Percentiles rank a stretch among this genome's conserved stretches.
Evolutionary conservation across 2,888 invertebrate species (phyloP).

Genomic region (Axea sp.): DNA sequence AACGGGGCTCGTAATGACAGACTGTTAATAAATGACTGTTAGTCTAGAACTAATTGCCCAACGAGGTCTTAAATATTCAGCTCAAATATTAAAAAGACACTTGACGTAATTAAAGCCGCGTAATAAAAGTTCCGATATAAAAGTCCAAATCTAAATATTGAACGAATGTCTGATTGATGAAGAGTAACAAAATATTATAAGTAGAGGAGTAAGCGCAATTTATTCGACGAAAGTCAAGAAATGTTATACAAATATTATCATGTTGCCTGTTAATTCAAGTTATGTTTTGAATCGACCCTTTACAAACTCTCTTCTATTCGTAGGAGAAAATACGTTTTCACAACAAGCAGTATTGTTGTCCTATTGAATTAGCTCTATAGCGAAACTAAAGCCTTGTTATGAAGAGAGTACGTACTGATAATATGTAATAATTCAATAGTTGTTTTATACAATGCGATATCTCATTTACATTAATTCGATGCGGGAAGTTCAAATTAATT

Average conservation of each 20-base stretch:
- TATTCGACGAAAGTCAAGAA: no score
- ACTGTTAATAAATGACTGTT: conserved; percentile 28
- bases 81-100: conserved; percentile 38
- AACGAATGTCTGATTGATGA: no score
- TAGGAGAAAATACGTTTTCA: conserved; percentile 47
- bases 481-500: conserved; percentile 35
- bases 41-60: conserved; percentile 3
- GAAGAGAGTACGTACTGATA: conserved; percentile 43
- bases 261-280: conserved; percentile 29
- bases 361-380: conserved; percentile 42
- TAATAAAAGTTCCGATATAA: no score
- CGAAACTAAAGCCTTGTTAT: conserved; percentile 49
- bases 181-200: no score
- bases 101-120: no score
- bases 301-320: conserved; percentile 38
- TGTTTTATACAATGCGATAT: conserved; percentile 29
- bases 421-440: conserved; percentile 55
- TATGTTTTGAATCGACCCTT: conserved; percentile 37
- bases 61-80: conserved; percentile 13
- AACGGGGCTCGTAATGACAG: conserved; percentile 22
- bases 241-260: conserved; percentile 46
- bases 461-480: conserved; percentile 47
- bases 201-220: no score
- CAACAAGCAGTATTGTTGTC: conserved; percentile 46
- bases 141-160: no score